Base-by-base conservation (phyloP, 2,797 vertebrate species). In the Luscinia luscinia region DNA sequence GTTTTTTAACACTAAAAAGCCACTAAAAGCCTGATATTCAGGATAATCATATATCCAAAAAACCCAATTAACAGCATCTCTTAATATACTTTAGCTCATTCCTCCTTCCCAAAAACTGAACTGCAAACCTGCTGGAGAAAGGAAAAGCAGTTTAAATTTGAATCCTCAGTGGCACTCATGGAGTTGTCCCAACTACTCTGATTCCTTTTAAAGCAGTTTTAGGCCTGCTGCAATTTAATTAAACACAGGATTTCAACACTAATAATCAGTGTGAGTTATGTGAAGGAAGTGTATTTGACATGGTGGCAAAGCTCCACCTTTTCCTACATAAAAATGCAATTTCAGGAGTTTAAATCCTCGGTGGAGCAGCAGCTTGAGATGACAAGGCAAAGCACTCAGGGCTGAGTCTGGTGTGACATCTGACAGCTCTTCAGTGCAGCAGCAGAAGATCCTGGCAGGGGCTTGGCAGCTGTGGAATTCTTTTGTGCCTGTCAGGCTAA, bases 161-260 rank as follows among this genome's bases (percentile, higher is more conserved):
- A 72, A 57, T 27, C 28, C 20, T 45, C 21, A 36, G 1, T 9
- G 24, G n/a, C 1, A 12, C 11, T 34, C 8, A 0, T 0, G 4
- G 32, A 41, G 26, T 2, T 45, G 14, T 12, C 45, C 34, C 28
- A 49, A 8, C 8, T 62, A 4, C 23, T 43, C 24, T 22, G 26
- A 28, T 11, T n/a, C 55, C 19, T 92, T 30, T 36, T 5, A n/a
- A 46, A 49, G 58, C 49, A 54, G 32, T 36, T 86, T 77, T 48
- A 54, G 27, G 13, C 27, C 15, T 16, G 26, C 34, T 81, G 18
- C 7, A 64, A 24, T 46, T 84, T n/a, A 52, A 69, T 70, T 61
- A 32, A 72, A 38, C 27, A 36, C 4, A 41, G 23, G 75, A 59
- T 66, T 43, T 32, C 34, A 76, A 2, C 12, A 6, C 32, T 15